Conservation (phyloP, 2,797 vertebrate species). For the Simalia tracyae region DNA sequence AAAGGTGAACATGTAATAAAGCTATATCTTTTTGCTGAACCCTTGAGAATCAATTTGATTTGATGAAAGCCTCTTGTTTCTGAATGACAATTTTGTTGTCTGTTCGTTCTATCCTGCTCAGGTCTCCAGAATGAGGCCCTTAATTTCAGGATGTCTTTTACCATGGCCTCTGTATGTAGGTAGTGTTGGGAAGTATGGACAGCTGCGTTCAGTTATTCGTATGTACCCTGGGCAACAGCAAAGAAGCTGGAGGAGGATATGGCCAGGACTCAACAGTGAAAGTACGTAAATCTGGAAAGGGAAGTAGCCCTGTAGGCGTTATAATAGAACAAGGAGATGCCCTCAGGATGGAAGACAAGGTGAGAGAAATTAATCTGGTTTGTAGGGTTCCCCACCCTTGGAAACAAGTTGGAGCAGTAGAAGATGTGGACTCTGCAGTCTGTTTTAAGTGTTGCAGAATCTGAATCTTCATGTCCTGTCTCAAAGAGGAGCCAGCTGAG, state of each 20-base stretch:
- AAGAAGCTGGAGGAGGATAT: not conserved
- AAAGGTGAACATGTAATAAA: not conserved
- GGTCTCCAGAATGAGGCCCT: not conserved
- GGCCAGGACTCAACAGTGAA: not conserved
- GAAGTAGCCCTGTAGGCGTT: not conserved
- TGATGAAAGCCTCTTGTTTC: not conserved
- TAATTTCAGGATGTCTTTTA: not conserved
- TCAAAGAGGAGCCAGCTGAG: rapidly evolving
- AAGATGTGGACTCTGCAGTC: not conserved
- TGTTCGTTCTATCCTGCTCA: rapidly evolving
- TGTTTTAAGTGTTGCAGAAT: not conserved
- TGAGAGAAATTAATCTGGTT: too few species aligned
- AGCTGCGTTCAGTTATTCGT: not conserved
- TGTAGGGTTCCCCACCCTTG: not conserved
- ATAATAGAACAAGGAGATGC: not conserved
- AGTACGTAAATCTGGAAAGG: not conserved
- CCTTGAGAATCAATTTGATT: not conserved
- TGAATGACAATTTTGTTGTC: not conserved
- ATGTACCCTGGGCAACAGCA: not conserved
- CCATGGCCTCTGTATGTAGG: not conserved
- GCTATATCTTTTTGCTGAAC: not conserved
- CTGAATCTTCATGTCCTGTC: not conserved
- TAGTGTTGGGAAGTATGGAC: not conserved
- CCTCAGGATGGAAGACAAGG: not conserved
- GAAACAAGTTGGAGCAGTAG: not conserved